A percentile compares a stretch with the other conserved stretches of the same genome.
Conservation (phyloP, 2,888 invertebrate species). For the Dicroscelio sp. region DNA sequence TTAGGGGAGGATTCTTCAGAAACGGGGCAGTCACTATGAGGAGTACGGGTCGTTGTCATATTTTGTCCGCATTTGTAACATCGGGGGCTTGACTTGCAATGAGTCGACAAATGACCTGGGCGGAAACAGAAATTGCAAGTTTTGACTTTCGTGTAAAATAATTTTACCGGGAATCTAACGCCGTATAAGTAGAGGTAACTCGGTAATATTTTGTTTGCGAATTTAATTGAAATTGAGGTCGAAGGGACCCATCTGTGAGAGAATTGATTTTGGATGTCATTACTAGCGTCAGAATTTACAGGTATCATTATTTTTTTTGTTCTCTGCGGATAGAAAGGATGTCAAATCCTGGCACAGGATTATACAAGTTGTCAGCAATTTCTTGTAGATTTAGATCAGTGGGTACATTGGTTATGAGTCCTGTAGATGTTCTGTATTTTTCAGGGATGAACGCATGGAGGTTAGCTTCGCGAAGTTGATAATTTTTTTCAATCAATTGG, state of each 20-base stretch:
- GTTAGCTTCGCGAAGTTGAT: neutral
- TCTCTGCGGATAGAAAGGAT: neutral
- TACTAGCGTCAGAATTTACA: no score
- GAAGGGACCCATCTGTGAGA: constrained; percentile 2
- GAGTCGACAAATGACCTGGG: neutral
- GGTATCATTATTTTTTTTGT: no score
- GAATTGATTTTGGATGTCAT: no score
- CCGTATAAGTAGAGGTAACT: neutral
- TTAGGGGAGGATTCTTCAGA: neutral
- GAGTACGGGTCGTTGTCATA: neutral
- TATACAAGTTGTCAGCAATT: neutral
- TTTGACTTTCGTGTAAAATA: neutral
- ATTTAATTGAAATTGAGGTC: neutral
- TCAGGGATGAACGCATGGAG: neutral
- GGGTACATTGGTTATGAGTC: neutral
- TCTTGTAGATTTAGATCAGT: neutral
- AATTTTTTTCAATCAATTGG: neutral
- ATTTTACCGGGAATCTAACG: neutral
- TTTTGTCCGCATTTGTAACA: constrained; percentile 4
- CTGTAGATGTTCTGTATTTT: neutral
- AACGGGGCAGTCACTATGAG: neutral
- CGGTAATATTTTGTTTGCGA: neutral
- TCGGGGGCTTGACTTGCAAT: neutral
- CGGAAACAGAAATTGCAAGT: constrained; percentile 3
- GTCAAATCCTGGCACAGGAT: neutral